These are phyloP conservation scores for Dasypolia templi DNA, from an alignment of 2,888 invertebrate species.

Conservation along the genomic window DNA sequence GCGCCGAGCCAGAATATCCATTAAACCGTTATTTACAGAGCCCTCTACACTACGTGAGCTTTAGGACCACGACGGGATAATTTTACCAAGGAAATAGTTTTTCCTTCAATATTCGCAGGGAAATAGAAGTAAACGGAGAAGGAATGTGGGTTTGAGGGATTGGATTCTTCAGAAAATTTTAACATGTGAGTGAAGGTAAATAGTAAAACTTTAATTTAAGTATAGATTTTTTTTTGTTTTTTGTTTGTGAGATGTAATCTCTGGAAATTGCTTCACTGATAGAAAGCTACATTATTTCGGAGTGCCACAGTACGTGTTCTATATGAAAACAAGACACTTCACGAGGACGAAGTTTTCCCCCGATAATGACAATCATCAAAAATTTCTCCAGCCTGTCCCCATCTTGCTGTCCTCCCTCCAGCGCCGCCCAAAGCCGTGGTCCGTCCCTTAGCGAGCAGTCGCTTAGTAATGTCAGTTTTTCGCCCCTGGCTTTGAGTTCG, in stretches of 20 bases:
- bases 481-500: no score
- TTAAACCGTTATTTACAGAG: constrained; percentile 86
- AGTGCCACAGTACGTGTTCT: not conserved
- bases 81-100: constrained; percentile 81
- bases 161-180: constrained; percentile 43
- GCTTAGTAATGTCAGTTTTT: no score
- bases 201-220: not conserved
- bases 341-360: not conserved
- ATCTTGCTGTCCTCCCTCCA: no score
- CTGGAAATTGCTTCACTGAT: not conserved
- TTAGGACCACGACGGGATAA: constrained; percentile 77
- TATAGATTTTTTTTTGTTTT: not conserved
- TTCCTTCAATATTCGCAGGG: constrained; percentile 70
- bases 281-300: not conserved
- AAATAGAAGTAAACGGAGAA: constrained; percentile 45
- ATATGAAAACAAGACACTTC: not conserved
- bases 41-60: constrained; percentile 79
- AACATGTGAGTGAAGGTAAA: not conserved
- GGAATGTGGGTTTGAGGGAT: constrained; percentile 34
- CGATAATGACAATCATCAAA: no score
- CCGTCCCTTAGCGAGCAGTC: no score
- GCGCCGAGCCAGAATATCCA: constrained; percentile 82
- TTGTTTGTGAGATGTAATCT: not conserved
- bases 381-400: no score
- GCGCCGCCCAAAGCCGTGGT: no score